Evolutionary conservation across 2,797 vertebrate species (phyloP), one percentile per base, ranked within the genome.

Genomic region (Pipistrellus pygmaeus): DNA sequence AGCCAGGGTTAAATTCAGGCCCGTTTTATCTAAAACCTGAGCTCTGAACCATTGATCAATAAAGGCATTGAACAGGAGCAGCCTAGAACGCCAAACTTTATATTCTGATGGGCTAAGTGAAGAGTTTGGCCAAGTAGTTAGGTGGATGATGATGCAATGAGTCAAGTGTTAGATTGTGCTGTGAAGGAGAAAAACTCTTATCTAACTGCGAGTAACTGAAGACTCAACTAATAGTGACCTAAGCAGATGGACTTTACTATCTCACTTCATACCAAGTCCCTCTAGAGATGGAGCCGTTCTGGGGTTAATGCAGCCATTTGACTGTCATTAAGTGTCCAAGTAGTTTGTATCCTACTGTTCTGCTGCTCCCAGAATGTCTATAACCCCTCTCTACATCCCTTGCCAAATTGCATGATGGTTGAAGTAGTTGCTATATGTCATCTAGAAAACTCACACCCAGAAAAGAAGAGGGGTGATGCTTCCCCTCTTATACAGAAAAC

Each of bases 141-240:
- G 23, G 20, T 5, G 18, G n/a, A 32, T 11, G 23, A 0, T 0
- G 0, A 0, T 0, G 0, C 6, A 46, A 17, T 18, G 51, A 27
- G 51, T 73, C 12, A 21, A 0, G 8, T 30, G 15, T 91, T 85
- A 80, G 80, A 48, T 25, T 55, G 10, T 53, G 81, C 76, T 8
- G 0, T 72, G 7, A 64, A 41, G 48, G 64, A 20, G 18, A 57
- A 53, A 75, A 75, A 10, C 15, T 77, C 51, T 46, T 20, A 48
- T 0, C 12, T 10, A 23, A 44, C 8, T 32, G 25, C 9, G 32
- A 71, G 51, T 12, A 38, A 66, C 30, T 53, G 3, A 41, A 60
- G 76, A 32, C n/a, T 66, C 68, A 76, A 11, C 2, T 62, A 3
- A 35, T 51, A 30, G 51, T 10, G 32, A 25, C 15, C 21, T 13